Conservation (phyloP, 2,888 invertebrate genomes). For the Sericinus montela region DNA sequence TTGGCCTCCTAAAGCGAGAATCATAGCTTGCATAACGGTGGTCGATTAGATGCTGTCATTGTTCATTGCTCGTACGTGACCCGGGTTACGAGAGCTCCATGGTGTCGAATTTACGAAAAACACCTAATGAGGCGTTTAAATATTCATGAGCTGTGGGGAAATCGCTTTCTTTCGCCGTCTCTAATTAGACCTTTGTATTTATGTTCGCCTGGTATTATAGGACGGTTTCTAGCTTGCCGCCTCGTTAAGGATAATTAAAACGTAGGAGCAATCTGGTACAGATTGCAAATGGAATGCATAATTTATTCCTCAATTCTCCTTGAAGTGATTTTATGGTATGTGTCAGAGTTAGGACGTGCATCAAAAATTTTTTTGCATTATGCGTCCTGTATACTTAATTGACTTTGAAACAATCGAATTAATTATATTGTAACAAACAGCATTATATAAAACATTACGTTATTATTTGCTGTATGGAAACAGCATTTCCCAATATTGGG, state of each 20-base stretch:
- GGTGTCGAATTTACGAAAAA: slow-evolving; percentile 51
- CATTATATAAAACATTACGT: too few species aligned
- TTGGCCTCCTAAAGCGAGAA: slow-evolving; percentile 66
- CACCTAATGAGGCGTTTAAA: slow-evolving; percentile 48
- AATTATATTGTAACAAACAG: too few species aligned
- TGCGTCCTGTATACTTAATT: background rate
- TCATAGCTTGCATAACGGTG: slow-evolving; percentile 61
- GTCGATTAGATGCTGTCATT: slow-evolving; percentile 71
- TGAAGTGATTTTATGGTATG: slow-evolving; percentile 38
- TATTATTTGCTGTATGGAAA: too few species aligned
- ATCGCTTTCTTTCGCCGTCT: slow-evolving; percentile 46
- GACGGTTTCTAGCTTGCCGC: slow-evolving; percentile 9
- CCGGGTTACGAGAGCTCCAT: slow-evolving; percentile 32
- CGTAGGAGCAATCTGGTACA: slow-evolving; percentile 19
- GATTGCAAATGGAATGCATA: slow-evolving; percentile 38
- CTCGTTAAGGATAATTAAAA: slow-evolving; percentile 15
- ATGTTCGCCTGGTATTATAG: slow-evolving; percentile 25
- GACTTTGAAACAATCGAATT: background rate
- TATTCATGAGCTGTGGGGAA: slow-evolving; percentile 64
- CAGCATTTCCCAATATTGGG: too few species aligned
- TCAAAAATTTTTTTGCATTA: slow-evolving; percentile 15
- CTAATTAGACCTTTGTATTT: slow-evolving; percentile 43
- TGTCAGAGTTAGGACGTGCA: slow-evolving; percentile 39
- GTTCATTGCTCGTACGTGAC: slow-evolving; percentile 57
- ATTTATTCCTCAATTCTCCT: slow-evolving; percentile 41